Evolutionary conservation across 2,888 invertebrate species (phyloP).

Genomic region (Himalopsyche japonica): DNA sequence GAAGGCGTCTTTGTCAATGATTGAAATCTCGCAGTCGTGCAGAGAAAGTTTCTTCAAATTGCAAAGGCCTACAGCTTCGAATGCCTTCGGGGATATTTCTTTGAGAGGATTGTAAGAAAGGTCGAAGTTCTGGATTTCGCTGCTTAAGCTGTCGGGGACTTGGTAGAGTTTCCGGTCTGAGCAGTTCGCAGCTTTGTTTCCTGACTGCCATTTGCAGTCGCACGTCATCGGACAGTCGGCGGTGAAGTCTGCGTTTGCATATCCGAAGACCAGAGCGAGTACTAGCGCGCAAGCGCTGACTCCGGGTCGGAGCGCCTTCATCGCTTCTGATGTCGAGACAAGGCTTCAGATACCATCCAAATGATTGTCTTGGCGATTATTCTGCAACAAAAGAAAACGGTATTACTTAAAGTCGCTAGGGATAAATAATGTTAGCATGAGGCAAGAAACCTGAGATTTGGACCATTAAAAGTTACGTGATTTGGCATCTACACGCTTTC

Average conservation of each 20-base stretch:
- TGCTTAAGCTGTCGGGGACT: conserved; percentile 74
- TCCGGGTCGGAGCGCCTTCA: conserved; percentile 8
- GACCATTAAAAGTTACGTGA: too few relatives aligned
- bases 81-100: conserved; percentile 68
- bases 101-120: conserved; percentile 71
- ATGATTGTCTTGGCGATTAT: background rate
- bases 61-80: conserved; percentile 68
- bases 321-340: background rate
- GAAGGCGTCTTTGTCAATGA: conserved; percentile 76
- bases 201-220: conserved; percentile 83
- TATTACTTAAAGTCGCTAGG: too few relatives aligned
- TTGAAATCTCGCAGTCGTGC: conserved; percentile 72
- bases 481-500: too few relatives aligned
- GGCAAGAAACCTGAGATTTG: too few relatives aligned
- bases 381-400: conserved; percentile 11
- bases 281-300: background rate
- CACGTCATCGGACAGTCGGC: conserved; percentile 69
- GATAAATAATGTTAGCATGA: too few relatives aligned
- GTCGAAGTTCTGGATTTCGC: conserved; percentile 73
- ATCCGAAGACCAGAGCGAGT: background rate
- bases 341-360: conserved; percentile 17
- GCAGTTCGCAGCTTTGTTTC: conserved; percentile 84
- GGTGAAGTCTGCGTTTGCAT: conserved; percentile 47
- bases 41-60: conserved; percentile 82
- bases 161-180: conserved; percentile 65